phyloP scores from a whole-genome alignment of 92 coral and sea anemone species.

The Muricea muricata region DNA sequence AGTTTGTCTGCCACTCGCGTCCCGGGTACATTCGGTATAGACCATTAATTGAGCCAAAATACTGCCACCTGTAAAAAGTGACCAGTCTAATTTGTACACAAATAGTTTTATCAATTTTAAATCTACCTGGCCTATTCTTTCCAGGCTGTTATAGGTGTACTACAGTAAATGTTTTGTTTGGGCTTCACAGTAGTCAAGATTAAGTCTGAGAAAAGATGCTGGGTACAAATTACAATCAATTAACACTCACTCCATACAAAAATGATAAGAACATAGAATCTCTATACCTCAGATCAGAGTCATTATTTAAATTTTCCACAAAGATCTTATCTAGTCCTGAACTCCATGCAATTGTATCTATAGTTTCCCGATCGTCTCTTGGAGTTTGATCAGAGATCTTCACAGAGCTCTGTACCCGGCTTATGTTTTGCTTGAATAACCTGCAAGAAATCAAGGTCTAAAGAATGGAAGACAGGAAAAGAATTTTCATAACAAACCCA shows the following conservation, averaged over 20 bases:
- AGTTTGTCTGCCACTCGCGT: conserved; percentile 93
- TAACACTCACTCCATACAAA: no score
- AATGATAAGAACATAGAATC: no score
- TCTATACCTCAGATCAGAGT: conserved; percentile 93
- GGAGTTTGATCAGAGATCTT: conserved; percentile 90
- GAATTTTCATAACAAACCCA: no score
- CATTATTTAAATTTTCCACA: conserved; percentile 82
- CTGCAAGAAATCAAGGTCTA: conserved; percentile 44
- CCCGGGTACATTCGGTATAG: conserved; percentile 86
- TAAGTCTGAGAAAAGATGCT: no score
- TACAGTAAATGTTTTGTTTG: no score
- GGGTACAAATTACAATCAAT: no score
- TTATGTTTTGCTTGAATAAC: conserved; percentile 86
- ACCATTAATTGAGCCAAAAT: conserved; percentile 96
- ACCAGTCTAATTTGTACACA: not conserved
- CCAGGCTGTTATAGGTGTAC: no score
- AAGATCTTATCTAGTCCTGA: conserved; percentile 86
- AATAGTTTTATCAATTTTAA: no score
- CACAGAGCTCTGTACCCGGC: conserved; percentile 84
- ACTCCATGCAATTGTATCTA: conserved; percentile 94
- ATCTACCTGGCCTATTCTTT: no score
- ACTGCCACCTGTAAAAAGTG: conserved; percentile 82
- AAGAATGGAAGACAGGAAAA: conserved; percentile 11
- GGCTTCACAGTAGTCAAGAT: no score
- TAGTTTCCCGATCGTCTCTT: conserved; percentile 72